Evolutionary conservation across 2,888 invertebrate genomes (phyloP).

Genomic region (Mythimna loreyi): DNA sequence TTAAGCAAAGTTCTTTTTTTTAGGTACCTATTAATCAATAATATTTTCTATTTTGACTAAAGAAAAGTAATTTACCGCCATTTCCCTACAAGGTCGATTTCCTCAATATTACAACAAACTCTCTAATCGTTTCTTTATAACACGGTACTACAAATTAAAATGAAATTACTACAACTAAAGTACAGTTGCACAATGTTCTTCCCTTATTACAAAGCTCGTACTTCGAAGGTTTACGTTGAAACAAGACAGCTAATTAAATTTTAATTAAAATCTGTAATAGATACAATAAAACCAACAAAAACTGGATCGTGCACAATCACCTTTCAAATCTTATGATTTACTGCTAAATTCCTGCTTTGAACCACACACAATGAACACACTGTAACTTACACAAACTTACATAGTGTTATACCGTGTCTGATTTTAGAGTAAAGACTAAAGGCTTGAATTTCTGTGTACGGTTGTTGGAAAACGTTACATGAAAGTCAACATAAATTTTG

Average conservation of each 20-base stretch:
- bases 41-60: too few species aligned
- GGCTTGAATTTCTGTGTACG: slow-evolving; percentile 16
- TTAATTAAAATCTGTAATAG: slow-evolving; percentile 76
- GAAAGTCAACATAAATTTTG: slow-evolving; percentile 80
- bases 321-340: slow-evolving; percentile 81
- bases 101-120: slow-evolving; percentile 9
- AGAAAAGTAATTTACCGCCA: too few species aligned
- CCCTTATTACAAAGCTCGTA: slow-evolving; percentile 26
- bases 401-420: slow-evolving; percentile 24
- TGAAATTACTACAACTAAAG: slow-evolving; percentile 9
- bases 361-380: slow-evolving; percentile 55
- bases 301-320: slow-evolving; percentile 73
- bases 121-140: slow-evolving; percentile 19
- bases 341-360: slow-evolving; percentile 68
- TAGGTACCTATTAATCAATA: too few species aligned
- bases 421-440: slow-evolving; percentile 14
- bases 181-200: slow-evolving; percentile 12
- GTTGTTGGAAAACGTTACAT: slow-evolving; percentile 58
- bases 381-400: slow-evolving; percentile 39
- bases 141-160: slow-evolving; percentile 27
- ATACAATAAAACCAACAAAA: slow-evolving; percentile 80
- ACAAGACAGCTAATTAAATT: slow-evolving; percentile 66
- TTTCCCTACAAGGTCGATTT: slow-evolving; percentile 9
- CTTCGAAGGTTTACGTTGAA: slow-evolving; percentile 20
- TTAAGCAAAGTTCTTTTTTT: too few species aligned